These are phyloP conservation scores for Campylomormyrus tamandua DNA, from an alignment of 2,113 vertebrate genomes.

Conservation along the genomic window DNA sequence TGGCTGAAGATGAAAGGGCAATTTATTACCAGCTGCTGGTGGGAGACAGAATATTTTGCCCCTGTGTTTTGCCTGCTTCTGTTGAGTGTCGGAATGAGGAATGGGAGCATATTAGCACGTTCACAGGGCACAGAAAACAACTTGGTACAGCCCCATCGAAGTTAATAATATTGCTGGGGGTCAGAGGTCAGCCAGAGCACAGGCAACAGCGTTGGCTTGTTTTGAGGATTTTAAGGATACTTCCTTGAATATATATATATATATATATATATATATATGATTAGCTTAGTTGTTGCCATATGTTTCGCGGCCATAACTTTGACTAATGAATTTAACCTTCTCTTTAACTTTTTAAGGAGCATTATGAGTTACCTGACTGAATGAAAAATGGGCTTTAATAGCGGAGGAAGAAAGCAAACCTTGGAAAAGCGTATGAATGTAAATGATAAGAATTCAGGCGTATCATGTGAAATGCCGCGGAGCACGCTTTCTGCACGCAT, in stretches of 20 bases:
- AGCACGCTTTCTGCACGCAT: not conserved
- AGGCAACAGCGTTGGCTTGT: constrained; percentile 44
- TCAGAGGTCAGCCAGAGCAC: constrained; percentile 50
- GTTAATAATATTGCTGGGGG: constrained; percentile 44
- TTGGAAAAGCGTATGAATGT: not conserved
- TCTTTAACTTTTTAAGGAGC: not conserved
- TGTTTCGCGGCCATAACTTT: not conserved
- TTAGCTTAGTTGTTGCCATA: too few relatives aligned
- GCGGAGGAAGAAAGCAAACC: not conserved
- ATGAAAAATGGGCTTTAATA: not conserved
- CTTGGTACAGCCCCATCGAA: constrained; percentile 60
- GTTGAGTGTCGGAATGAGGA: constrained; percentile 79
- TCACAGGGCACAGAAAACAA: constrained; percentile 57
- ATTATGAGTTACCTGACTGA: not conserved
- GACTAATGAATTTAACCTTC: constrained; percentile 17
- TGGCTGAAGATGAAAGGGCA: constrained; percentile 77
- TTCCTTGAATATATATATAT: too few relatives aligned
- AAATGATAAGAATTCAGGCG: not conserved
- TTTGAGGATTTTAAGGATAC: constrained; percentile 12
- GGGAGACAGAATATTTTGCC: constrained; percentile 83
- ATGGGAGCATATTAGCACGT: constrained; percentile 72
- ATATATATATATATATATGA: too few relatives aligned
- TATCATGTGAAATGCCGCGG: not conserved
- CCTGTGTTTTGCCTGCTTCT: constrained; percentile 69
- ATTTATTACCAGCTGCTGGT: constrained; percentile 86